Evolutionary conservation across 2,797 vertebrate species (phyloP).

Genomic region (Halcyon badia): DNA sequence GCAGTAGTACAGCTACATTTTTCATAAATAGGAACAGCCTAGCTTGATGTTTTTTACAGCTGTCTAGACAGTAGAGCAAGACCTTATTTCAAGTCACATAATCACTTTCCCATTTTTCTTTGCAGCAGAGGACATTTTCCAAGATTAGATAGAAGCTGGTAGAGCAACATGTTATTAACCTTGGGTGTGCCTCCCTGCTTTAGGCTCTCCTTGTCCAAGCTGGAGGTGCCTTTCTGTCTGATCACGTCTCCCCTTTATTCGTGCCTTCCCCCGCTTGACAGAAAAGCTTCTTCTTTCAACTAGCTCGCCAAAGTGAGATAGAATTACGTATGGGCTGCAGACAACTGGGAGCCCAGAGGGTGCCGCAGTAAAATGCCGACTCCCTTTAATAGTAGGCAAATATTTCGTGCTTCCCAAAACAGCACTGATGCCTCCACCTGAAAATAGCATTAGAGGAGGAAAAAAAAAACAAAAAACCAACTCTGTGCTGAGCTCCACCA

Average conservation of each 20-base stretch:
- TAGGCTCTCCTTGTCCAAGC: background rate
- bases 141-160: conserved; percentile 58
- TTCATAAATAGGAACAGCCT: conserved; percentile 66
- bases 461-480: background rate
- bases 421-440: background rate
- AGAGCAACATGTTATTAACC: conserved; percentile 58
- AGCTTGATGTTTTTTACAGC: conserved; percentile 45
- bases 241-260: background rate
- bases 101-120: conserved; percentile 52
- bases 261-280: background rate
- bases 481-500: background rate
- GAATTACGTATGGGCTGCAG: background rate
- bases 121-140: conserved; percentile 26
- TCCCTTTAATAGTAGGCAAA: background rate
- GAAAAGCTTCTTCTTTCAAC: background rate
- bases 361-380: background rate
- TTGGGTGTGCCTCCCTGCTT: conserved; percentile 47
- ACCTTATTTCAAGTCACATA: conserved; percentile 44
- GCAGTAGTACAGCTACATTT: conserved; percentile 25
- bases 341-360: background rate
- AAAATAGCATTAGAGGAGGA: background rate
- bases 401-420: fast-evolving
- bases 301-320: background rate
- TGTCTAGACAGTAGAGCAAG: conserved; percentile 55
- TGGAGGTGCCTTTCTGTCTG: conserved; percentile 64